Conservation (phyloP, 2,797 vertebrate species). For the Brachymystax lenok region DNA sequence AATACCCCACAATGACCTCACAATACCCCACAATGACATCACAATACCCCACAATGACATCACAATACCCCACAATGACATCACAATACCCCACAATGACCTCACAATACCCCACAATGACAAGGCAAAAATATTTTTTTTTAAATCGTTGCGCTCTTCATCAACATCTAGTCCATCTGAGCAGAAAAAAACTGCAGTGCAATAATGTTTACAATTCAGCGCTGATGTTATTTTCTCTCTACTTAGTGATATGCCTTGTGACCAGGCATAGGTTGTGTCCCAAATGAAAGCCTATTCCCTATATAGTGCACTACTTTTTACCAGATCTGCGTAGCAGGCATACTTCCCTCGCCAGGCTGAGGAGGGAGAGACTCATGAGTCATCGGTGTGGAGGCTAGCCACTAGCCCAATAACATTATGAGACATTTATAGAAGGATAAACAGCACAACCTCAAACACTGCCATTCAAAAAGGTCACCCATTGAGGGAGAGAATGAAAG, state of each 20-base stretch:
- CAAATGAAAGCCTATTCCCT: no score
- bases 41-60: no score
- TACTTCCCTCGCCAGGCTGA: constrained; percentile 52
- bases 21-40: no score
- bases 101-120: no score
- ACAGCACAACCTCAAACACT: not conserved
- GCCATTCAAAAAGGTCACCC: not conserved
- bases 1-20: no score
- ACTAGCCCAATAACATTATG: constrained; percentile 45
- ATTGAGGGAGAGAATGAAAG: constrained; percentile 50
- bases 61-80: no score
- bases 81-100: no score
- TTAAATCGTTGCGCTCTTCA: constrained; percentile 76
- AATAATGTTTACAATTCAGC: constrained; percentile 81
- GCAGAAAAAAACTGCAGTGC: constrained; percentile 81
- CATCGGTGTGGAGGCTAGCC: not conserved
- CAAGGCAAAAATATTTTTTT: not conserved
- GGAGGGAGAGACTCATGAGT: constrained; percentile 31
- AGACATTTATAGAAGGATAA: not conserved
- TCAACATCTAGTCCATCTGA: constrained; percentile 83
- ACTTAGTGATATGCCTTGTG: constrained; percentile 77
- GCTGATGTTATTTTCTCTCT: constrained; percentile 67
- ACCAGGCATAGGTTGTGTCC: no score
- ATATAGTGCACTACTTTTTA: no score
- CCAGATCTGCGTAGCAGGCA: constrained; percentile 40